Percentiles rank a stretch among this genome's conserved stretches.
Evolutionary conservation across 2,888 invertebrate genomes (phyloP).

Genomic region (Amblyjoppa fuscipennis): DNA sequence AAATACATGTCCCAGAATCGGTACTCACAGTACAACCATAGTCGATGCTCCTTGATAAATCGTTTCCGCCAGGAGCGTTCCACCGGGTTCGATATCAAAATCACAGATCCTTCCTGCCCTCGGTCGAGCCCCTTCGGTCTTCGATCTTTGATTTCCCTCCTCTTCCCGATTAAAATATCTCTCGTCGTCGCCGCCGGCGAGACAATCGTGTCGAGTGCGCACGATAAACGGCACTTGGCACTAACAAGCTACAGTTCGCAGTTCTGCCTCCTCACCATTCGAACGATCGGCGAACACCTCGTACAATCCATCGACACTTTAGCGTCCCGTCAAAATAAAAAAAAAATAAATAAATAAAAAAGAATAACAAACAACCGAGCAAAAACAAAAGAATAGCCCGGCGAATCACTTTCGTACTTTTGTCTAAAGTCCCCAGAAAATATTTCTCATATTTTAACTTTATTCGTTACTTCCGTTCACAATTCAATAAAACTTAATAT

Average conservation of each 20-base stretch:
- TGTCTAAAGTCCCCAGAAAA: background rate
- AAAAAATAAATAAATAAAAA: background rate
- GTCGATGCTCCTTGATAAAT: constrained; percentile 77
- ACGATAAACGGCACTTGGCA: constrained; percentile 35
- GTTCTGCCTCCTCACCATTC: background rate
- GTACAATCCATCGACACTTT: constrained; percentile 12
- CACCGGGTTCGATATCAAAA: background rate
- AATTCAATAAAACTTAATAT: background rate
- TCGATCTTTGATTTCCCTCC: constrained; percentile 17
- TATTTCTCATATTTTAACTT: background rate
- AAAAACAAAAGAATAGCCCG: background rate
- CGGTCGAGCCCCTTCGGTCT: constrained; percentile 1
- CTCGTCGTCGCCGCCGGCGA: background rate
- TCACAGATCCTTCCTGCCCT: constrained; percentile 8
- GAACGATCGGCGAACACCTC: background rate
- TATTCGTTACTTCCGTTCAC: background rate
- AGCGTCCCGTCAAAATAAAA: background rate
- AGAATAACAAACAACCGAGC: background rate
- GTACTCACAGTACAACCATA: constrained; percentile 84
- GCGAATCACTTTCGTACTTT: background rate
- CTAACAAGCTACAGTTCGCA: constrained; percentile 31
- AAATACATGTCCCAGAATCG: background rate
- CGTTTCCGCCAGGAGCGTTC: constrained; percentile 61
- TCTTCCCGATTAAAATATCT: constrained; percentile 4
- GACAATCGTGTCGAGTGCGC: constrained; percentile 7